Base-by-base conservation (phyloP, 2,888 invertebrate genomes). In the Mythimna albipuncta region DNA sequence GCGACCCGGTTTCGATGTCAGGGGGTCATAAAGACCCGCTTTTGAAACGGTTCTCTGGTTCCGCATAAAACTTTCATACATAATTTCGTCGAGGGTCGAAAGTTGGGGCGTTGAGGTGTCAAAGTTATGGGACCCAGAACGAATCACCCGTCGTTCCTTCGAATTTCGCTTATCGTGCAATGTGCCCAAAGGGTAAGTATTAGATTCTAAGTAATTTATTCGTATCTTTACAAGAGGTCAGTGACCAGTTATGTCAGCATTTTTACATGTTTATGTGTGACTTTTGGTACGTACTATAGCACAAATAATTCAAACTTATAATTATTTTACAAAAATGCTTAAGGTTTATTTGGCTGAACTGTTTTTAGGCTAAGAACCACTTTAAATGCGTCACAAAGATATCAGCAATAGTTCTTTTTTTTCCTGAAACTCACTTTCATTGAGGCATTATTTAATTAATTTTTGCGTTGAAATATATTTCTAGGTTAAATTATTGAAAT, bases 21-120 rank as follows among this genome's bases (percentile, higher is more conserved):
- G 61, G 55, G 57, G 76, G 67, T 79, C 54, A 64, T 50, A 72
- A 82, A 59, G 59, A 54, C 50, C 58, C 54, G 65, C 13, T 69
- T 83, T 80, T 76, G 57, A 79, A 72, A 77, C 69, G 52, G 59
- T 52, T 67, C 62, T 26, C 57, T 44, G 72, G 64, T 71, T 77
- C 75, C 65, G 61, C 64, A 78, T 72, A 68, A 72, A 84, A 83
- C 54, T 85, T 84, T 77, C 57, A 69, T 83, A 84, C 66, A 83
- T 76, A 77, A 83, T 78, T 74, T 85, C 21, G 52, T 73, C 72
- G 64, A 70, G 55, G 68, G 38, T 41, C 76, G 54, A 70, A 77
- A 84, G 73, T 75, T 82, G 64, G 54, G 68, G 71, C 41, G 71
- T 66, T 69, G 73, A 73, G 61, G 70, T 65, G 64, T 66, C 57